Evolutionary conservation across 1,140 invertebrate genomes (phyloP).

Genomic region (Gyrodactylus bullatarudis): DNA sequence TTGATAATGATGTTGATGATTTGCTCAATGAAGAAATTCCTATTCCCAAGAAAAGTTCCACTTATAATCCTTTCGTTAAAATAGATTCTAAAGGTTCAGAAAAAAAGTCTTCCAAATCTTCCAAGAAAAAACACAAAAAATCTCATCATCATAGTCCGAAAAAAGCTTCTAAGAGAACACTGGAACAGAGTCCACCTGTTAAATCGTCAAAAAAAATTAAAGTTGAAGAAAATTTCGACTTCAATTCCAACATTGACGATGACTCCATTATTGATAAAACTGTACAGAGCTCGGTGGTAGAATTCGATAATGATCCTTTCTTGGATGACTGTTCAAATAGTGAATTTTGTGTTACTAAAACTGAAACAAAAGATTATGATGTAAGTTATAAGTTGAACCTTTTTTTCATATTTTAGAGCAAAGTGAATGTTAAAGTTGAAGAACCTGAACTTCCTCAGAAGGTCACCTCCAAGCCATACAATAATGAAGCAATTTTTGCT

Average conservation of each 20-base stretch:
- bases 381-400: too few species aligned
- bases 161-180: background rate
- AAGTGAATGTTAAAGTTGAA: background rate
- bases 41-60: background rate
- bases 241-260: background rate
- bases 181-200: background rate
- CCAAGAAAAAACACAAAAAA: background rate
- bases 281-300: too few species aligned
- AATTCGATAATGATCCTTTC: background rate
- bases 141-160: too few species aligned
- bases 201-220: background rate
- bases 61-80: background rate
- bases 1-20: background rate
- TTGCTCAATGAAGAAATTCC: background rate
- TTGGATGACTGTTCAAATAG: background rate
- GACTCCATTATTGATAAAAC: background rate
- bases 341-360: background rate
- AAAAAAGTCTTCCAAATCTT: background rate
- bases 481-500: background rate
- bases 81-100: background rate
- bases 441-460: background rate
- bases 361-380: too few species aligned
- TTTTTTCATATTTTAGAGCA: background rate
- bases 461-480: background rate
- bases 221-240: background rate